phyloP scores from a whole-genome alignment of 1,140 invertebrate species.

The Hormaphis cornu region DNA sequence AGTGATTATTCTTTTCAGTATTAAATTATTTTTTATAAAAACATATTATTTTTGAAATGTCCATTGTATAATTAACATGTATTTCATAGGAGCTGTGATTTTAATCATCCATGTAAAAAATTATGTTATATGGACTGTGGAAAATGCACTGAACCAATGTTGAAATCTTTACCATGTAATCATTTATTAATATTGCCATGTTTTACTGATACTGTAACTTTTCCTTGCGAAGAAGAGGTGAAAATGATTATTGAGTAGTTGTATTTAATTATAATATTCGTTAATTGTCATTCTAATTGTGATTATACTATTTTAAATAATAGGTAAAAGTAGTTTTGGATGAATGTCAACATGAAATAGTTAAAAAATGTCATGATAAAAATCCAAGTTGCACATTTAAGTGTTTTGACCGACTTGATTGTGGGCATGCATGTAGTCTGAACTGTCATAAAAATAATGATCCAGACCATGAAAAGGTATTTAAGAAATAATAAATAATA shows the following conservation, averaged over 20 bases:
- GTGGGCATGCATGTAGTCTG: conserved; percentile 37
- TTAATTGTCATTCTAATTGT: too few relatives aligned
- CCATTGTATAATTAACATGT: too few relatives aligned
- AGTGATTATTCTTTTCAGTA: too few relatives aligned
- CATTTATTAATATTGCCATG: conserved; percentile 44
- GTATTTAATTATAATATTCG: too few relatives aligned
- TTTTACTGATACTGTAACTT: conserved; percentile 39
- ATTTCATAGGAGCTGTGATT: conserved; percentile 41
- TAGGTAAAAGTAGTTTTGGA: conserved; percentile 32
- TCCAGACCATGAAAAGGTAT: conserved; percentile 33
- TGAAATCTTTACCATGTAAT: conserved; percentile 44
- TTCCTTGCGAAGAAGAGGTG: conserved; percentile 41
- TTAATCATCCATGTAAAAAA: conserved; percentile 45
- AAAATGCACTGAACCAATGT: conserved; percentile 43
- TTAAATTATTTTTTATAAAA: too few relatives aligned
- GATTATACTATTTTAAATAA: not conserved
- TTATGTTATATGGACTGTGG: conserved; percentile 44
- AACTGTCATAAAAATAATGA: conserved; percentile 35
- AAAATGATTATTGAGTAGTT: too few relatives aligned
- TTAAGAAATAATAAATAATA: too few relatives aligned
- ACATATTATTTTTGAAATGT: too few relatives aligned
- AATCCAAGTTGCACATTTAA: not conserved
- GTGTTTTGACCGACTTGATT: conserved; percentile 30
- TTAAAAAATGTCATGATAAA: conserved; percentile 24
- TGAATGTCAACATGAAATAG: conserved; percentile 44